Evolutionary conservation across 2,888 invertebrate genomes (phyloP), one percentile per base, ranked within the genome.

Genomic region (Hofmannophila pseudospretella): DNA sequence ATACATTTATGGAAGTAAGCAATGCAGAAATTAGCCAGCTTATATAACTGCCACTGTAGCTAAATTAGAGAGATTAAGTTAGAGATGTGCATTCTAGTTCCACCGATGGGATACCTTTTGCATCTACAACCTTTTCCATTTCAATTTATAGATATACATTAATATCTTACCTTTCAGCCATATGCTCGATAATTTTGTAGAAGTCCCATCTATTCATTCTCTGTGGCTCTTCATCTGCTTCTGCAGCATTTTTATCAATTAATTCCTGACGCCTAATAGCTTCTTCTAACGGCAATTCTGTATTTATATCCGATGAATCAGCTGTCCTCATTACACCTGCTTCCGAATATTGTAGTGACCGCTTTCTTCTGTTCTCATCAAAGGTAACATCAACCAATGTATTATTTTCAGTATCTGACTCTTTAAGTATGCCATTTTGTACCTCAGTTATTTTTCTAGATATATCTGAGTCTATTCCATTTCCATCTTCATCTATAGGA

Each of bases 161-260:
- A n/a, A n/a, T n/a, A n/a, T n/a, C n/a, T 61, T 71, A 91, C 91
- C 88, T 85, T 56, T 89, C 85, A 22, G 85, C 82, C 67, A 90
- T 88, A 31, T 88, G 85, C 47, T 90, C 90, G 11, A 92, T 61
- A 23, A 89, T 74, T 66, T 89, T 90, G 66, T 93, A 93, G 44
- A 92, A 85, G 52, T 89, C 89, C 92, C 92, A 92, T 59, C 90
- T 69, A 36, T 86, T 86, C 77, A 86, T 84, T 52, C 76, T 68
- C 38, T 80, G 79, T 0, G 79, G 76, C 42, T 77, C 79, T 31
- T 66, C 49, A 5, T 67, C 54, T 33, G 51, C 49, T 41, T 66
- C 66, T 25, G 64, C 32, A 39, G 66, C 60, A 43, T 76, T 69
- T 9, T 58, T 51, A 49, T 88, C 88, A 25, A 84, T 77, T 36